Base-by-base conservation (phyloP, 1,140 invertebrate species). In the Frieseomelitta varia region DNA sequence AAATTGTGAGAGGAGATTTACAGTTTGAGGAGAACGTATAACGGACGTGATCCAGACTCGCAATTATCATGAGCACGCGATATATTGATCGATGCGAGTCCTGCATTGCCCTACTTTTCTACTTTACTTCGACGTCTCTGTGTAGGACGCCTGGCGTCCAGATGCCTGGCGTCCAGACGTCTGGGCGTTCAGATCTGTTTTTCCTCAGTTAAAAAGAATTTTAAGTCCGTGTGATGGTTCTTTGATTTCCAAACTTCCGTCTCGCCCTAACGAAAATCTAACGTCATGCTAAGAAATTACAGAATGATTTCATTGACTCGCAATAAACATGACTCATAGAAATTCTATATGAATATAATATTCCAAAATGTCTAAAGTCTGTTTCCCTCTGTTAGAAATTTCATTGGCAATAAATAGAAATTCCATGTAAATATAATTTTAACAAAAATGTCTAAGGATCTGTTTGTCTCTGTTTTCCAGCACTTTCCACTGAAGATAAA, bases 401-500 rank as follows among this genome's bases (percentile, higher is more conserved):
- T 47, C 39, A 61, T 61, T 24, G 24, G 10, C 24, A 10, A 47
- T 47, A 47, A 47, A 24, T n/a, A n/a, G 11, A 21, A n/a, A 61
- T 56, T 61, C 21, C 0, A 61, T 27, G 3, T 65, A 27, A 11
- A 34, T 21, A 68, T 47, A 47, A 47, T 47, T 47, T 8, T 8
- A 47, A 47, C 39, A 10, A 0, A 47, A n/a, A n/a, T 47, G 1
- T 6, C 4, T 53, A 27, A 19, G 27, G 4, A n/a, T 73, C 34
- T 47, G 15, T 53, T 21, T 17, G 51, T 90, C 94, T 84, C 85
- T 87, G 71, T 88, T 90, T 95, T 94, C 10, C 94, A 97, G 97
- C 97, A 95, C 94, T 97, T 58, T 92, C 96, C 65, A 98, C 97
- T 51, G 96, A 96, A 90, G 97, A 98, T 91, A 97, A 97, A 91